Conservation (phyloP, 2,888 invertebrate species). For the Melolontha melolontha region DNA sequence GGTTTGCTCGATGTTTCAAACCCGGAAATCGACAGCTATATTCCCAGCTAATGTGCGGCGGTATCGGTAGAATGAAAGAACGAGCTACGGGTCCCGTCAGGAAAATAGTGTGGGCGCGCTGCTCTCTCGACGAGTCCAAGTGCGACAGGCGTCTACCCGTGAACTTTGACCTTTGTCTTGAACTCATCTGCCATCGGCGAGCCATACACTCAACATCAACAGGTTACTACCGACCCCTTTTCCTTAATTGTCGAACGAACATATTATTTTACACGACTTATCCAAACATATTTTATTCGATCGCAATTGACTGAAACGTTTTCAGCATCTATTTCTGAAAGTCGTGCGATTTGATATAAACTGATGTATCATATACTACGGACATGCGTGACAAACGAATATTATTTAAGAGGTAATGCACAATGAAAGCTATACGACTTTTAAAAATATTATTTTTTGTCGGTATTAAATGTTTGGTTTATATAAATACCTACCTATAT, state of each 20-base stretch:
- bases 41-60: slow-evolving; percentile 34
- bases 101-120: slow-evolving; percentile 52
- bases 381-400: neutral
- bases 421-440: neutral
- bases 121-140: slow-evolving; percentile 54
- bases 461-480: too few relatives aligned
- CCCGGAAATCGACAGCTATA: slow-evolving; percentile 46
- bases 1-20: slow-evolving; percentile 47
- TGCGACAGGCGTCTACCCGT: slow-evolving; percentile 54
- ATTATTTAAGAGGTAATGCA: neutral
- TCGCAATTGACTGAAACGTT: neutral
- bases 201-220: slow-evolving; percentile 52
- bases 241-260: slow-evolving; percentile 25
- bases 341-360: neutral
- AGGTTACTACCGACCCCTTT: slow-evolving; percentile 45
- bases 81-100: slow-evolving; percentile 46
- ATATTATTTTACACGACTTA: slow-evolving; percentile 11
- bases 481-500: too few relatives aligned
- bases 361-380: neutral
- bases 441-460: too few relatives aligned
- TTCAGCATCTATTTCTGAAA: neutral
- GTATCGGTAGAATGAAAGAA: slow-evolving; percentile 41
- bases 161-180: slow-evolving; percentile 58
- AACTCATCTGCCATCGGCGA: slow-evolving; percentile 55
- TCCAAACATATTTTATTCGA: neutral